Evolutionary conservation across 2,113 vertebrate genomes (phyloP), one percentile per base, ranked within the genome.

Genomic region (Chauna torquata): DNA sequence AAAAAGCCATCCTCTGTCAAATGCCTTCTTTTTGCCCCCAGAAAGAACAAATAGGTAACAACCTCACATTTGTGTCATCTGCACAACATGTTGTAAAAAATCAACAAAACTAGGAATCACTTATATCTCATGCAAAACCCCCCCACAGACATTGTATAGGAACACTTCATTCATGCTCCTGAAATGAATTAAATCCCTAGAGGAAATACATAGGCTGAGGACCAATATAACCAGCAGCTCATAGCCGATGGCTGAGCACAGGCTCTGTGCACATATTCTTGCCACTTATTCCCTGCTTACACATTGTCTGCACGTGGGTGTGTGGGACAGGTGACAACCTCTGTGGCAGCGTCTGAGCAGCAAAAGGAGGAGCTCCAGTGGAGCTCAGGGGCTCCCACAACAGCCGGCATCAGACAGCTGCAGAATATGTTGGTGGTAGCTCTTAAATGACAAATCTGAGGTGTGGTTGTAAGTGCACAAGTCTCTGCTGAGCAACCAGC

Each of bases 371-470:
- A 68, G 13, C 23, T 1, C 0, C n/a, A 54, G 47, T 3, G 6
- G 55, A 78, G 28, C 57, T 61, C 74, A 61, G 52, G 58, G 80
- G 36, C 52, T 94, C 38, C 86, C 30, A 27, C 23, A 62, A 40
- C 11, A 0, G 0, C 50, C 1, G 3, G 36, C 78, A 79, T 22
- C 74, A 40, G 54, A 9, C 2, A 7, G 34, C 28, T 28, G 62
- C 82, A 72, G 62, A n/a, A 32, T 3, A 40, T 42, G 49, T 12
- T 61, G 65, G 83, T 0, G 0, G 59, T 8, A 70, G 64, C 69
- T 94, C 86, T 64, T n/a, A n/a, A 80, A 66, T 88, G 62, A 55
- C 69, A 83, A n/a, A 58, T 24, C 36, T 42, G 78, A 83, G 93
- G 82, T 50, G 93, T 76, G 96, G 82, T 4, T 88, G 20, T 9